These are phyloP conservation scores for Seriola dumerili DNA, from an alignment of 2,113 vertebrate species.

Conservation along the genomic window DNA sequence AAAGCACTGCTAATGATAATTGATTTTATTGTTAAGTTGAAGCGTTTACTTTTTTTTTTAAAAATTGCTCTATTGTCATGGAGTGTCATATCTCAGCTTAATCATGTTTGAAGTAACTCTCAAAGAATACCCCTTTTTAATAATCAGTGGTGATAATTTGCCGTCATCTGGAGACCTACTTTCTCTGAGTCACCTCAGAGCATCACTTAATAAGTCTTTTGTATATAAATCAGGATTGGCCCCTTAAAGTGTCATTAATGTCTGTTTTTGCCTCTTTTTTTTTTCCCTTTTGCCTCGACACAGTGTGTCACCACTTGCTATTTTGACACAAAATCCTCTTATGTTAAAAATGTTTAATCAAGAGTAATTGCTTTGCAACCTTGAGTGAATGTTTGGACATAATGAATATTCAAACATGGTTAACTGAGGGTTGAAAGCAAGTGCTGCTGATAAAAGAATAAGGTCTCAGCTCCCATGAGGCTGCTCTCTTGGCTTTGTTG, in stretches of 20 bases:
- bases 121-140: background rate
- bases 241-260: background rate
- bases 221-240: background rate
- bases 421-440: background rate
- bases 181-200: background rate
- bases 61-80: background rate
- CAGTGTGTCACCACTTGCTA: background rate
- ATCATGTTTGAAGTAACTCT: background rate
- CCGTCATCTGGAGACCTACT: background rate
- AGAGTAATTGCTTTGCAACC: background rate
- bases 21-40: background rate
- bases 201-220: background rate
- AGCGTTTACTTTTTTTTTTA: background rate
- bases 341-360: background rate
- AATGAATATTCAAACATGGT: background rate
- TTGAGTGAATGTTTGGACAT: background rate
- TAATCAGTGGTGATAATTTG: background rate
- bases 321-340: background rate
- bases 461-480: constrained; percentile 16
- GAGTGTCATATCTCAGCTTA: background rate
- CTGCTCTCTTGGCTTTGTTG: background rate
- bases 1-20: too few relatives aligned
- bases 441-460: background rate
- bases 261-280: background rate
- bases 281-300: background rate